These are phyloP conservation scores for Tethea ocularis DNA, from an alignment of 2,888 invertebrate genomes.

Conservation along the genomic window DNA sequence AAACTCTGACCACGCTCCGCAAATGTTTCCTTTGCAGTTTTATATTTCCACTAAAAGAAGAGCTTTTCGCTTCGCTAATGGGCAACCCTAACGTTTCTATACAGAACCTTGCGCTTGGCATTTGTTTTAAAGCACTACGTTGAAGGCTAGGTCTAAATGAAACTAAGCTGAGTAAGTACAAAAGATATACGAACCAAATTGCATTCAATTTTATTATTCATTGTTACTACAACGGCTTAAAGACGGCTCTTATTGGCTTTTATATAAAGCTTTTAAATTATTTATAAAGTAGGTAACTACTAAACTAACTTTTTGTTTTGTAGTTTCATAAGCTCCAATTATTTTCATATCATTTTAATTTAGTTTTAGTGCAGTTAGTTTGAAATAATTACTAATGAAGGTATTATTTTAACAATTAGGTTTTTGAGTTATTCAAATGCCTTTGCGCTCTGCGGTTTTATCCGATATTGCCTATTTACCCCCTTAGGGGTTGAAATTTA, in stretches of 20 bases:
- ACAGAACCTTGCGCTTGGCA: constrained; percentile 21
- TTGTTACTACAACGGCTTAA: background rate
- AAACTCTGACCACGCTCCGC: constrained; percentile 6
- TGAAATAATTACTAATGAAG: no score
- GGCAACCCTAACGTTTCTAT: constrained; percentile 8
- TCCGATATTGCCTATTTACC: no score
- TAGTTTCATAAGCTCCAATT: no score
- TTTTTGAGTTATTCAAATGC: no score
- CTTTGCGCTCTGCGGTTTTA: no score
- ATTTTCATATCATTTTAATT: no score
- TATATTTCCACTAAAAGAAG: constrained; percentile 6
- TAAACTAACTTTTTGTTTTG: no score
- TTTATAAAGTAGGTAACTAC: no score
- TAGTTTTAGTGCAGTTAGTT: no score
- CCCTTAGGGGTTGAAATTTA: no score
- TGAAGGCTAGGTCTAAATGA: constrained; percentile 21
- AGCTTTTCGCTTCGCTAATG: constrained; percentile 7
- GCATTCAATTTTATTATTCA: constrained; percentile 7
- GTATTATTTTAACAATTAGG: no score
- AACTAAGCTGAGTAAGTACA: constrained; percentile 13
- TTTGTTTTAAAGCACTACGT: constrained; percentile 27
- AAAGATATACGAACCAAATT: constrained; percentile 12
- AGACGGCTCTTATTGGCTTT: background rate
- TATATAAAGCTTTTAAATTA: background rate
- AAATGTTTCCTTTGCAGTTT: constrained; percentile 8